Evolutionary conservation across 1,140 invertebrate species (phyloP), one percentile per base, ranked within the genome.

Genomic region (Pseudomyrmex flavicornis): DNA sequence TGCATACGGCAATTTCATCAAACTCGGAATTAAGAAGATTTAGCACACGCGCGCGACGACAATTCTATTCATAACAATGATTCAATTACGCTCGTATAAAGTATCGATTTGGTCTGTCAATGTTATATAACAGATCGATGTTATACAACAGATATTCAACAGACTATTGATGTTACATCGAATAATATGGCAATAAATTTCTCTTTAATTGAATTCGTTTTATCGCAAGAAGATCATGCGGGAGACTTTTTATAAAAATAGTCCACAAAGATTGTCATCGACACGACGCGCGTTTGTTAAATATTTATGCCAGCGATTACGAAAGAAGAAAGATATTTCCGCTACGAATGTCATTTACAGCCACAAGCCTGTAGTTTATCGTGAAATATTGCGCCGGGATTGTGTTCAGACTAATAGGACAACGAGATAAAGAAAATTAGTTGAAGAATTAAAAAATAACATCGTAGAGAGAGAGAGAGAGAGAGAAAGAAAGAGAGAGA

Each of bases 71-170:
- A 13, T 35, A 35, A 35, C 62, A 26, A 72, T 70, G 70, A 82
- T 83, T 84, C 66, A 84, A 58, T 82, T 72, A 72, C 59, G 20
- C 10, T 54, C 56, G 44, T 56, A 82, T 84, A 80, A 80, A 80
- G 59, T 80, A 80, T 80, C 44, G 48, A 22, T 4, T 8, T 20
- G 2, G 10, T 35, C 52, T 54, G 22, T 62, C 73, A 13, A 83
- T 35, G 35, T 35, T 7, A 35, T 0, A 35, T 7, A 35, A 35
- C 35, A 35, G 35, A 35, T 35, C 35, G 35, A 35, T 35, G 35
- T 7, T 35, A 35, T 52, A 62, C 22, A 79, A 79, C 50, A 61
- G 20, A 84, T 68, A 54, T 84, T 85, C 68, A 46, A 84, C 56
- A 68, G 61, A 44, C 74, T 68, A 85, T 85, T 82, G 84, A 35